Conservation (phyloP, 2,113 vertebrate genomes). For the Spilogale gracilis region DNA sequence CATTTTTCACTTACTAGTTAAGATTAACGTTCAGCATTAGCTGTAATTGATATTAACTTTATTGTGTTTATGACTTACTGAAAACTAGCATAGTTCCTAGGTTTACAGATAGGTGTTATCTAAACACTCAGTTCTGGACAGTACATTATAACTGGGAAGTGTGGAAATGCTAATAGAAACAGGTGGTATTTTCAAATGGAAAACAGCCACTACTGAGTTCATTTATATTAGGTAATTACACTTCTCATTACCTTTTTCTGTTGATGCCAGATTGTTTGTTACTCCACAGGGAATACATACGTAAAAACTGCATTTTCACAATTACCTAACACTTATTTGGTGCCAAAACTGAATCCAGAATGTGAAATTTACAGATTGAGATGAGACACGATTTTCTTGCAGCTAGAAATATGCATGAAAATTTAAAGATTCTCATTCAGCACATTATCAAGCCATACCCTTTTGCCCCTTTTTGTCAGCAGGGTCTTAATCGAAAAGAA, state of each 20-base stretch:
- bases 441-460: not conserved
- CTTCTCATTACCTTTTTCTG: conserved; percentile 81
- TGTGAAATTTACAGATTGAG: conserved; percentile 27
- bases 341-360: conserved; percentile 72
- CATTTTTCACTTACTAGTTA: not conserved
- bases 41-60: conserved; percentile 27
- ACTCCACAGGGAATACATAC: conserved; percentile 75
- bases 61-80: not conserved
- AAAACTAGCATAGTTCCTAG: conserved; percentile 16
- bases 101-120: conserved; percentile 4
- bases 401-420: not conserved
- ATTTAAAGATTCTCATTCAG: not conserved
- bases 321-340: conserved; percentile 72
- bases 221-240: conserved; percentile 83
- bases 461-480: not conserved
- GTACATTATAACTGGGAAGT: not conserved
- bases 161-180: conserved; percentile 73
- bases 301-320: conserved; percentile 77
- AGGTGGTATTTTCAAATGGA: conserved; percentile 79
- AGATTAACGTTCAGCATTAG: not conserved
- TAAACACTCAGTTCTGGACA: not conserved
- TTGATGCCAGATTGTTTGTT: conserved; percentile 77
- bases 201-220: conserved; percentile 79
- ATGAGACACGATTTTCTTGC: not conserved
- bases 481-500: not conserved